Conservation (phyloP, 2,797 vertebrate species). For the Odontamblyopus lacepedii region DNA sequence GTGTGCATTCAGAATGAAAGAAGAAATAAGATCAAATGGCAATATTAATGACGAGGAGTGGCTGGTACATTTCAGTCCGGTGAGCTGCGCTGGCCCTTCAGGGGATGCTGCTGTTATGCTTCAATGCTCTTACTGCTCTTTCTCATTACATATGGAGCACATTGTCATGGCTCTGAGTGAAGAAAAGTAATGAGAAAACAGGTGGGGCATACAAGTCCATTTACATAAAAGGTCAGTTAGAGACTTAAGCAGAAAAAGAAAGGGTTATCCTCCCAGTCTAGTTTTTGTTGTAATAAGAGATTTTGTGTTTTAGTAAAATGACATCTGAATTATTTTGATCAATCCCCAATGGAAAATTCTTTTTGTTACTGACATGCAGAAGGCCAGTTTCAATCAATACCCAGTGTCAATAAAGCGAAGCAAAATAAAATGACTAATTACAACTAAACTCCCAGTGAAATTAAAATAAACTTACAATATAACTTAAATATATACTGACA, state of each 20-base stretch:
- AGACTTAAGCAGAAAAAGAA: background rate
- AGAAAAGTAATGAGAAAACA: constrained; percentile 6
- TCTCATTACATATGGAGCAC: background rate
- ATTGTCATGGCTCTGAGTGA: constrained; percentile 21
- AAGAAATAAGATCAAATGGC: constrained; percentile 58
- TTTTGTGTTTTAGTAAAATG: background rate
- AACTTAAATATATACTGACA: too few relatives aligned
- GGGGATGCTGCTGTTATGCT: constrained; percentile 38
- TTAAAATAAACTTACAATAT: too few relatives aligned
- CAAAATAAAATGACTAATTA: too few relatives aligned
- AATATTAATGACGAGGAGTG: constrained; percentile 58
- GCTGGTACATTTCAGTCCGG: constrained; percentile 24
- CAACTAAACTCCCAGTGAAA: too few relatives aligned
- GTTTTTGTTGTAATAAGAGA: background rate
- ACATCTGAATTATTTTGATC: too few relatives aligned
- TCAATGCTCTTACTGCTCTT: constrained; percentile 17
- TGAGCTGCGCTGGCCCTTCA: constrained; percentile 24
- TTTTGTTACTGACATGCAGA: too few relatives aligned
- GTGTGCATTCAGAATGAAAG: constrained; percentile 13
- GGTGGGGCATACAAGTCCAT: background rate
- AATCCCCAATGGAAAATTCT: too few relatives aligned
- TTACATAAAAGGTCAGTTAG: background rate
- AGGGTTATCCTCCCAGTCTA: constrained; percentile 6
- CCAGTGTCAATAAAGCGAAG: too few relatives aligned
- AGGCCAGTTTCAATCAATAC: too few relatives aligned